phyloP scores from a whole-genome alignment of 2,113 vertebrate species.

The Serilophus lunatus region DNA sequence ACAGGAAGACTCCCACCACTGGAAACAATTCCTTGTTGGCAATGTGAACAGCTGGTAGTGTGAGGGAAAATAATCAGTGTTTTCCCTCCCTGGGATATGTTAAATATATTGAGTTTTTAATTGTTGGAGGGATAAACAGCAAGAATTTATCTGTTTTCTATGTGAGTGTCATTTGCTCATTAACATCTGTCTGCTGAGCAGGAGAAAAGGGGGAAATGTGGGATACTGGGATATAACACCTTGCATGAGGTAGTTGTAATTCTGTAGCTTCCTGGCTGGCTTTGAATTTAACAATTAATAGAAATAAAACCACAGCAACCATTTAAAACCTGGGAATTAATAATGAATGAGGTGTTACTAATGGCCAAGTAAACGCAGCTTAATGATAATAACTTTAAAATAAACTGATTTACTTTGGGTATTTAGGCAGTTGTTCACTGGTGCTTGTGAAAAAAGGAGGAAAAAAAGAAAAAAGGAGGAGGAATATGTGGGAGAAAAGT shows the following conservation, averaged over 20 bases:
- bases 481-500: neutral
- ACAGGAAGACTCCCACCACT: neutral
- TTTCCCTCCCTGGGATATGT: neutral
- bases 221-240: neutral
- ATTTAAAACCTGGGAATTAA: neutral
- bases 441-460: neutral
- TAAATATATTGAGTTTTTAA: neutral
- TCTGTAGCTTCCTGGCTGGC: neutral
- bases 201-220: neutral
- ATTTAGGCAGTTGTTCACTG: neutral
- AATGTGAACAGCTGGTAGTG: neutral
- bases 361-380: neutral
- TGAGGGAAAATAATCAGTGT: neutral
- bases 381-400: neutral
- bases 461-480: neutral
- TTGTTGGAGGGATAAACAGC: neutral
- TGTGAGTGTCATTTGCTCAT: conserved; percentile 18
- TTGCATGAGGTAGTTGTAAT: conserved; percentile 38
- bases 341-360: neutral
- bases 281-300: conserved; percentile 17
- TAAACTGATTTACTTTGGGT: neutral
- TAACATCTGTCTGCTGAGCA: conserved; percentile 9
- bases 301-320: neutral
- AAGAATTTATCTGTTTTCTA: neutral
- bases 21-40: neutral